These are phyloP conservation scores for Passer domesticus DNA, from an alignment of 2,113 vertebrate species.

Conservation along the genomic window DNA sequence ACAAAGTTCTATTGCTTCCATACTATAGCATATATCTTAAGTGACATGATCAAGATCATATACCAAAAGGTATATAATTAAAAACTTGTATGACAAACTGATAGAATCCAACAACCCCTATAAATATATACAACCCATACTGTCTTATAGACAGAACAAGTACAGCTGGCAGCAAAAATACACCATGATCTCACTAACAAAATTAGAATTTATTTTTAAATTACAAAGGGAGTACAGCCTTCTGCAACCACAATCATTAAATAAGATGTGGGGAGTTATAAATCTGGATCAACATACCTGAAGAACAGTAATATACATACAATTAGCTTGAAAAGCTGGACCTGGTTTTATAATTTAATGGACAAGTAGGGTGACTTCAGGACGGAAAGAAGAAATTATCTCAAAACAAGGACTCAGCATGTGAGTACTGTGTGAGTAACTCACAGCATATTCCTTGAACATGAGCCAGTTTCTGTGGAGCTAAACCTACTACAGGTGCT, in stretches of 20 bases:
- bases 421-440: not conserved
- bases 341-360: not conserved
- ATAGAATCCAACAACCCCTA: not conserved
- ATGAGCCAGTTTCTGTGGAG: not conserved
- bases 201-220: not conserved
- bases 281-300: not conserved
- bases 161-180: not conserved
- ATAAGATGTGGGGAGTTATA: not conserved
- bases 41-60: not conserved
- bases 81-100: not conserved
- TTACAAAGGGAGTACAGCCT: not conserved
- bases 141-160: not conserved
- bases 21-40: not conserved
- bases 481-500: not conserved
- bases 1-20: not conserved
- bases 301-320: not conserved
- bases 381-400: not conserved
- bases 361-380: not conserved
- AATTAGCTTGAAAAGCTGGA: not conserved
- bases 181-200: not conserved
- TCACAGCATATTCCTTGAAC: not conserved
- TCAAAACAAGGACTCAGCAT: not conserved
- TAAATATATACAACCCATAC: not conserved
- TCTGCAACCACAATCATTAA: not conserved
- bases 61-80: not conserved